Base-by-base conservation (phyloP, 2,113 vertebrate genomes). In the Crotalus tigris region DNA sequence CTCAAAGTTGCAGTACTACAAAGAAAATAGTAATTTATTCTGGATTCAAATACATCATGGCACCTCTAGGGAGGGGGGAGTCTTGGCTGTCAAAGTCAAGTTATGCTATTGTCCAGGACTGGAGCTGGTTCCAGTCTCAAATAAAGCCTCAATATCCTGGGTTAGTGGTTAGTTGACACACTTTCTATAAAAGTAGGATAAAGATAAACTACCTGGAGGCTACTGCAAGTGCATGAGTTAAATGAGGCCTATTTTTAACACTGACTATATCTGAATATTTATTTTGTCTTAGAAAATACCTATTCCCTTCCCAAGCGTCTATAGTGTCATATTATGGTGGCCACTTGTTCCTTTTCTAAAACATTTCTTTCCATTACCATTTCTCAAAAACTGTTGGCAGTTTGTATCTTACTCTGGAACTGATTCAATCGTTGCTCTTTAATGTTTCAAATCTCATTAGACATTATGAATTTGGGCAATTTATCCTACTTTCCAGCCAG, bases 391-490 rank as follows among this genome's bases (percentile, higher is more conserved):
- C 86, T 46, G 3, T 94, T 93, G 95, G 94, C 95, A 58, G 55
- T 51, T 9, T 26, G 33, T 0, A 39, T 91, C 90, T 87, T 53
- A 55, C 93, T 87, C 89, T 96, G 96, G 91, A 90, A 90, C 44
- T 0, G 2, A 33, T 93, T 95, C 95, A 94, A 59, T 55, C 26
- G 44, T 88, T 49, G 91, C 94, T 95, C 90, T 90, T 93, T 51
- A 44, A 90, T 90, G 93, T 64, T 90, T 89, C 90, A 96, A 95
- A 95, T 90, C 93, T 93, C 94, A 94, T 69, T 94, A 94, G 91
- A 87, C 58, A 0, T 94, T 54, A 89, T 15, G 89, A 93, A 94
- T 93, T 87, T 19, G 94, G 91, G 94, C 91, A 89, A 94, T 93
- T 89, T 92, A 8, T n/a, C 54, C 90, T 39, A 90, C 95, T 94